A percentile compares a stretch with the other conserved stretches of the same genome.
These are phyloP conservation scores for Lasioglossum morio DNA, from an alignment of 2,888 invertebrate genomes.

Conservation along the genomic window DNA sequence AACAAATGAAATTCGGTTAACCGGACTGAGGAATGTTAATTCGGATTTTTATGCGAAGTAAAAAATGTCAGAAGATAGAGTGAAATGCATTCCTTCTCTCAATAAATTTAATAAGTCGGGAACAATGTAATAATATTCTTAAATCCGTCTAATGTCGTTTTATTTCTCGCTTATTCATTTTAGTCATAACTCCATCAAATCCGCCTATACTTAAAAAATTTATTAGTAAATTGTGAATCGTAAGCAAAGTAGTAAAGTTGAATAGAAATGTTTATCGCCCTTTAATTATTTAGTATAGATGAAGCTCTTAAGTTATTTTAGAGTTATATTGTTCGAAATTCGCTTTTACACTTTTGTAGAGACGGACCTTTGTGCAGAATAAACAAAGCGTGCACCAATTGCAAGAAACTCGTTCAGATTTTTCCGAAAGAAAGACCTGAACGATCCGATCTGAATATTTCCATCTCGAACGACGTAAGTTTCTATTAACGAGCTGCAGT, in stretches of 20 bases:
- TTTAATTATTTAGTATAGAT: neutral
- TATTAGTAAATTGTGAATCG: too few relatives aligned
- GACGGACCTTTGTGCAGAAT: neutral
- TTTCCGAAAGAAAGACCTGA: neutral
- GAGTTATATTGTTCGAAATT: neutral
- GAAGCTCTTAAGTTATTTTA: neutral
- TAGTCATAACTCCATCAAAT: too few relatives aligned
- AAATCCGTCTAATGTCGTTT: too few relatives aligned
- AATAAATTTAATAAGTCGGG: too few relatives aligned
- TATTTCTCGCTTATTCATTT: too few relatives aligned
- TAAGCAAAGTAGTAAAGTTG: neutral
- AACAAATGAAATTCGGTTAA: neutral
- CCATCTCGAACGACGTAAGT: neutral
- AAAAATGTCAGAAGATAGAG: too few relatives aligned
- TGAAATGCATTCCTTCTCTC: too few relatives aligned
- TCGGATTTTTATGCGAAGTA: too few relatives aligned
- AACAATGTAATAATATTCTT: too few relatives aligned
- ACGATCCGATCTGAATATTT: neutral
- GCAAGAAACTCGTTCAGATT: neutral
- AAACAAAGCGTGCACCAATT: neutral
- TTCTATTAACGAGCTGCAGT: neutral
- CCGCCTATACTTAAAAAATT: too few relatives aligned
- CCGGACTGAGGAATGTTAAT: neutral
- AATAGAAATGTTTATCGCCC: neutral
- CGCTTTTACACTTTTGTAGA: neutral